phyloP scores from a whole-genome alignment of 2,888 invertebrate species.

The Koerneria pararmatus region DNA sequence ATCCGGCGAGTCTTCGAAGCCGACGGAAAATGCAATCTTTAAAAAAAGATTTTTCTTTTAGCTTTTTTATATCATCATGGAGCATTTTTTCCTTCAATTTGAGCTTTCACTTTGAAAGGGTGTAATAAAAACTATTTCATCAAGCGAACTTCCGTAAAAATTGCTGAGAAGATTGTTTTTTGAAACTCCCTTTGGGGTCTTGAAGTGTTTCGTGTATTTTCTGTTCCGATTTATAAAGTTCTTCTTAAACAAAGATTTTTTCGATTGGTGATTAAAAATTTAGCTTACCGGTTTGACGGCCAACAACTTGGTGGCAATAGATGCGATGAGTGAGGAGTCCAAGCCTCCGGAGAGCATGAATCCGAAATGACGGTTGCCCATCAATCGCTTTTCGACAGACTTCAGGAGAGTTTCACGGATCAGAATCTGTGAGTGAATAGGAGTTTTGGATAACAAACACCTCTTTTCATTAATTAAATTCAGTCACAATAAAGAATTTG shows the following conservation, averaged over 20 bases:
- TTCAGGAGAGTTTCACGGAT: slow-evolving; percentile 48
- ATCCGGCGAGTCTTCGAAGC: slow-evolving; percentile 58
- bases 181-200: slow-evolving; percentile 29
- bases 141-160: too few species aligned
- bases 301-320: slow-evolving; percentile 48
- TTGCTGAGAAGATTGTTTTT: neutral
- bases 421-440: slow-evolving; percentile 30
- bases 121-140: too few species aligned
- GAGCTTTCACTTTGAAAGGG: too few species aligned
- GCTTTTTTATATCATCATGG: too few species aligned
- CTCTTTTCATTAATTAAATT: neutral
- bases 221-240: too few species aligned
- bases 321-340: slow-evolving; percentile 51
- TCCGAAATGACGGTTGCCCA: slow-evolving; percentile 58
- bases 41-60: neutral
- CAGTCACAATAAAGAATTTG: too few species aligned
- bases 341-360: slow-evolving; percentile 56
- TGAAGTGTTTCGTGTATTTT: slow-evolving; percentile 20
- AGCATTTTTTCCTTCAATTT: too few species aligned
- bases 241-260: neutral
- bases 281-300: slow-evolving; percentile 25
- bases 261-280: neutral
- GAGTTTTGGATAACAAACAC: slow-evolving; percentile 10
- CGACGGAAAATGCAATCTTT: slow-evolving; percentile 57
- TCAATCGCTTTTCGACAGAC: slow-evolving; percentile 54